These are phyloP conservation scores for Aplodontia rufa DNA, from an alignment of 2,113 vertebrate species.

Conservation along the genomic window DNA sequence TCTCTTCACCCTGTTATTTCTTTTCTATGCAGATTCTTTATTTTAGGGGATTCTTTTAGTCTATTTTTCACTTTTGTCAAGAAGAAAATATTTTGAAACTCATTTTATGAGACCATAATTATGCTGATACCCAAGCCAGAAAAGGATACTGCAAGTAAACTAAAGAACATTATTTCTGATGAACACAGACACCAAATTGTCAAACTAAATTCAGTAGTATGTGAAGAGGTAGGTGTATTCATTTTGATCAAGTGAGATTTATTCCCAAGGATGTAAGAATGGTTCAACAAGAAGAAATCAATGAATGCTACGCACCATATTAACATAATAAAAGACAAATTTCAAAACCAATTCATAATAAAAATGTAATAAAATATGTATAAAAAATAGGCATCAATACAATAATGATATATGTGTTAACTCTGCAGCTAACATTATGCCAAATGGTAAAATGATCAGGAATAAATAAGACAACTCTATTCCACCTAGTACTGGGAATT, in stretches of 20 bases:
- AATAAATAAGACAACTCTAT: neutral
- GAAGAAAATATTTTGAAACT: neutral
- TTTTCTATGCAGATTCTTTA: neutral
- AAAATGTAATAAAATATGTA: neutral
- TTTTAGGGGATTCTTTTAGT: neutral
- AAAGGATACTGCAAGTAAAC: neutral
- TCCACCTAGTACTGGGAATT: too few relatives aligned
- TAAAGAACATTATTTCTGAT: neutral
- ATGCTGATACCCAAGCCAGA: neutral
- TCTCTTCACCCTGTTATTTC: neutral
- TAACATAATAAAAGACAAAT: neutral
- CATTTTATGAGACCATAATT: neutral
- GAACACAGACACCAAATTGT: neutral
- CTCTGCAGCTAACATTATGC: neutral
- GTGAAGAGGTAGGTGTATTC: too few relatives aligned
- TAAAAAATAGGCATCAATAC: neutral
- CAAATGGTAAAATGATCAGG: neutral
- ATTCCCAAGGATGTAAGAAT: neutral
- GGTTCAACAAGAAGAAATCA: neutral
- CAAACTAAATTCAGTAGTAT: neutral
- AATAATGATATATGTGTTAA: neutral
- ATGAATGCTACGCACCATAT: neutral
- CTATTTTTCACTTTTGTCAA: neutral
- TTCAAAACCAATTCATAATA: neutral
- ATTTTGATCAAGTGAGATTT: too few relatives aligned